Percentiles rank a stretch among this genome's conserved stretches.
These are phyloP conservation scores for Pterostichus madidus DNA, from an alignment of 2,888 invertebrate genomes.

Conservation along the genomic window DNA sequence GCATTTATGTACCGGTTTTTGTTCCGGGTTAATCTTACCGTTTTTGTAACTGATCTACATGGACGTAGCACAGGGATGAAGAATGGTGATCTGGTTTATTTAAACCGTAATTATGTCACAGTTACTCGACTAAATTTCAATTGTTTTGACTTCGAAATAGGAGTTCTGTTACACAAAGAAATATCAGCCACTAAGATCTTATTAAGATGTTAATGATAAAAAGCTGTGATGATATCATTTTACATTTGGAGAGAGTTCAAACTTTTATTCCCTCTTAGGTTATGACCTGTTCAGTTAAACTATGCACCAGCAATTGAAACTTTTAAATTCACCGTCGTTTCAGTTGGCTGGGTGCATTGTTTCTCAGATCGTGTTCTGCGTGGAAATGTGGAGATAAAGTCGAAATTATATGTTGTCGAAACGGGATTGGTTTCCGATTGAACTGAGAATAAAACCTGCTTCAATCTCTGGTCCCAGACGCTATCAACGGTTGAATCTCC, in stretches of 20 bases:
- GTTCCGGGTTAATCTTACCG: not conserved
- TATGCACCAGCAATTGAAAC: not conserved
- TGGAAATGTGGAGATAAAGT: conserved; percentile 26
- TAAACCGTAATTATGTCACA: not conserved
- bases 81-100: conserved; percentile 18
- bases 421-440: conserved; percentile 50
- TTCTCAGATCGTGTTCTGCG: conserved; percentile 23
- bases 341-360: conserved; percentile 29
- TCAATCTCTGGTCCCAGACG: conserved; percentile 52
- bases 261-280: no score
- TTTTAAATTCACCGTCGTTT: not conserved
- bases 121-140: no score
- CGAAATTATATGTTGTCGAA: conserved; percentile 48
- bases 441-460: conserved; percentile 45
- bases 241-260: no score
- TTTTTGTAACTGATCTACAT: conserved; percentile 41
- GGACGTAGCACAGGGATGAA: not conserved
- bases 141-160: no score
- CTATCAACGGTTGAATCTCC: not conserved
- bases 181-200: no score
- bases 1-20: conserved; percentile 46
- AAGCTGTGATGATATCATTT: no score
- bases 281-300: not conserved
- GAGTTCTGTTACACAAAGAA: no score
- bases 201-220: no score